Conservation (phyloP, 2,113 vertebrate species). For the Columbina picui region DNA sequence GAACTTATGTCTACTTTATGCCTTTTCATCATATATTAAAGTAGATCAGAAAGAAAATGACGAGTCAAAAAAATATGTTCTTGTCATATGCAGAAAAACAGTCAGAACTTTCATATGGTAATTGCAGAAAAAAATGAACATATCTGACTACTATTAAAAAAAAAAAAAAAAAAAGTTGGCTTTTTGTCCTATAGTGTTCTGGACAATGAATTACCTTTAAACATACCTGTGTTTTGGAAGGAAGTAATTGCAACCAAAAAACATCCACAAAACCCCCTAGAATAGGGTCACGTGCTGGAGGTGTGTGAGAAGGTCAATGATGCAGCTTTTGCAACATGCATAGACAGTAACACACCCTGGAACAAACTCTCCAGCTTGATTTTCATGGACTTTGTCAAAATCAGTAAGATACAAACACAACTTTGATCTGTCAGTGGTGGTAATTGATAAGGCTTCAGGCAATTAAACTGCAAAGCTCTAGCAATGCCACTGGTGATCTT, state of each 20-base stretch:
- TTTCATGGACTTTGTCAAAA: neutral
- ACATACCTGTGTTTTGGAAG: neutral
- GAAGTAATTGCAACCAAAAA: neutral
- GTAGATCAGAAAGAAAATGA: neutral
- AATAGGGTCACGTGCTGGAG: neutral
- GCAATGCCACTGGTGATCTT: neutral
- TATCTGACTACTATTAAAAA: neutral
- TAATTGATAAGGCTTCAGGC: neutral
- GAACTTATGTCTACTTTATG: neutral
- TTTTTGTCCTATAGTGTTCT: neutral
- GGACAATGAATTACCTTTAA: neutral
- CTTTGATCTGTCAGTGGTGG: neutral
- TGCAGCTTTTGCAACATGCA: neutral
- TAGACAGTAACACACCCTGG: neutral
- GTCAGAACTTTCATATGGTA: neutral
- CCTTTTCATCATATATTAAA: neutral
- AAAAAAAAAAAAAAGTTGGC: neutral
- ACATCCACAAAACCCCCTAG: fast-evolving
- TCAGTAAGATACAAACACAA: neutral
- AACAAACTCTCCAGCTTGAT: neutral
- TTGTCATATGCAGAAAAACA: neutral
- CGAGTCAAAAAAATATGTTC: neutral
- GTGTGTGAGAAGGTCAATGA: neutral
- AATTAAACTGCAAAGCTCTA: neutral
- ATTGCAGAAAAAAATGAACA: neutral